Evolutionary conservation across 92 coral and sea anemone genomes (phyloP).

Genomic region (Blastomussa wellsi): DNA sequence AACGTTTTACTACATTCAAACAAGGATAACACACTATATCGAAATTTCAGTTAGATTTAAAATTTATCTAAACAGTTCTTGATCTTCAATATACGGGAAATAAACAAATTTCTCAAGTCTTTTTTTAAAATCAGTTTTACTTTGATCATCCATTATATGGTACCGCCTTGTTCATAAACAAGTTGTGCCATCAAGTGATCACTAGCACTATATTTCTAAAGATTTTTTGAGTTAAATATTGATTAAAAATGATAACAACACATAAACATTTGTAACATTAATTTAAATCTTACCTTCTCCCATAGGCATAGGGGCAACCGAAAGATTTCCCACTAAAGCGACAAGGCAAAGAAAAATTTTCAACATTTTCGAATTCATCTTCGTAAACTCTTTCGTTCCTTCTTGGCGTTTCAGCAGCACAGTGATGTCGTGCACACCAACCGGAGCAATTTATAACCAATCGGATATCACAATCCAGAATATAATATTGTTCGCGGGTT

Average conservation of each 20-base stretch:
- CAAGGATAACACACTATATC: too few species aligned
- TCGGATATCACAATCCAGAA: background rate
- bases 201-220: background rate
- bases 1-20: too few species aligned
- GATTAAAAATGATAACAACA: background rate
- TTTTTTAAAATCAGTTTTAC: background rate
- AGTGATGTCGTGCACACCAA: background rate
- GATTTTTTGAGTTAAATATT: background rate
- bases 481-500: conserved; percentile 3
- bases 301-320: conserved; percentile 6
- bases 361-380: conserved; percentile 6
- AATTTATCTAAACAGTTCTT: background rate
- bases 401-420: background rate
- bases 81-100: background rate
- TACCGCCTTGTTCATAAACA: background rate
- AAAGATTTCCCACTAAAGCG: background rate
- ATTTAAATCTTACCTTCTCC: background rate
- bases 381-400: background rate
- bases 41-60: too few species aligned
- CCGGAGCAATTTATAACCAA: background rate
- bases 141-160: background rate
- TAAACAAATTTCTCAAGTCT: background rate
- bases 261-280: background rate
- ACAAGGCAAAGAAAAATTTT: conserved; percentile 12
- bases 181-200: background rate